These are phyloP conservation scores for Microcebus griseorufus DNA, from an alignment of 2,113 vertebrate genomes.

Conservation along the genomic window DNA sequence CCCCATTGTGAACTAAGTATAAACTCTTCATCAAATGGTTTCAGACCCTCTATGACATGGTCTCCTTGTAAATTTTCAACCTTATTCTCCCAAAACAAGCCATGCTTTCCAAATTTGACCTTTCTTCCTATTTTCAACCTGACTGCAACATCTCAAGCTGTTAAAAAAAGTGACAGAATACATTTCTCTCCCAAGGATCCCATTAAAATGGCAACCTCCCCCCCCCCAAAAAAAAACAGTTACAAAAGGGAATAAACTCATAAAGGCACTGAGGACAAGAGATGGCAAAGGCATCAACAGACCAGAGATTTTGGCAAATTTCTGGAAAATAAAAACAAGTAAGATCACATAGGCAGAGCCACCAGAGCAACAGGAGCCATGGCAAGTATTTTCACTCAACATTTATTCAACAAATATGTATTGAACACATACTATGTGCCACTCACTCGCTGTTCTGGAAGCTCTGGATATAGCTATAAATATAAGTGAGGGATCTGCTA, in stretches of 20 bases:
- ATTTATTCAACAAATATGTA: neutral
- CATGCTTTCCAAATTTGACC: neutral
- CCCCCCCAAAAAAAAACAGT: neutral
- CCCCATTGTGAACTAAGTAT: constrained; percentile 21
- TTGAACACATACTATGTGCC: neutral
- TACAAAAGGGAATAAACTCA: constrained; percentile 33
- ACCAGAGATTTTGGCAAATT: constrained; percentile 28
- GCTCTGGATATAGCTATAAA: neutral
- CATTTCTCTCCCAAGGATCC: neutral
- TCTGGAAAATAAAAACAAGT: neutral
- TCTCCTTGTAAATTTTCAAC: constrained; percentile 44
- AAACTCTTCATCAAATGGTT: constrained; percentile 29
- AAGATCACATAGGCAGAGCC: neutral
- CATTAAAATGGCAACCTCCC: neutral
- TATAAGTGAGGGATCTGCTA: neutral
- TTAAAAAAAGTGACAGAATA: neutral
- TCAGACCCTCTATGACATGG: constrained; percentile 7
- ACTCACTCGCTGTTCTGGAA: neutral
- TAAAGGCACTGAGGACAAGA: neutral
- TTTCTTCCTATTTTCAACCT: constrained; percentile 24
- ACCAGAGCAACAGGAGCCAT: neutral
- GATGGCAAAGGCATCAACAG: neutral
- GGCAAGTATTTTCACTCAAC: neutral
- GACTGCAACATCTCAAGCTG: neutral
- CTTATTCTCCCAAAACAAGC: constrained; percentile 28